Evolutionary conservation across 2,797 vertebrate genomes (phyloP).

Genomic region (Phrynocephalus vlangalii): DNA sequence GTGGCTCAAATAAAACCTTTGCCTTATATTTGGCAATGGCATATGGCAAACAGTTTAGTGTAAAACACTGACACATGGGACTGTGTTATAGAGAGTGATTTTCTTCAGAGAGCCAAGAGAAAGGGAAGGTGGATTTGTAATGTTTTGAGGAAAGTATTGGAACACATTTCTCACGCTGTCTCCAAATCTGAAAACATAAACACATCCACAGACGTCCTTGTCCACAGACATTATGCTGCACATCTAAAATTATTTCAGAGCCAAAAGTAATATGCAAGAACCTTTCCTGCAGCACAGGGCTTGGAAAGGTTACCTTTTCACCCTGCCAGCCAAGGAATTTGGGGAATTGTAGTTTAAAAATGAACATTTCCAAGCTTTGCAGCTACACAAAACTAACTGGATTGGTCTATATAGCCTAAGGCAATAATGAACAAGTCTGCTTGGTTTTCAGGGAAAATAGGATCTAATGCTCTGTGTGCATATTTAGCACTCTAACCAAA

Average conservation of each 20-base stretch:
- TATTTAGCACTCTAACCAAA: not conserved
- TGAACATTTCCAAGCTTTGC: not conserved
- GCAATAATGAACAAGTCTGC: not conserved
- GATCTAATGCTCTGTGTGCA: not conserved
- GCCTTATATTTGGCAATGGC: not conserved
- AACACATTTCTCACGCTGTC: constrained; percentile 16
- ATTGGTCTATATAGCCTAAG: no score
- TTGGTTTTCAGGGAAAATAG: not conserved
- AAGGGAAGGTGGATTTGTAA: not conserved
- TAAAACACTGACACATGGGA: not conserved
- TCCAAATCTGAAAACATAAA: constrained; percentile 32
- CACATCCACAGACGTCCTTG: constrained; percentile 9
- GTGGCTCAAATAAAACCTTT: not conserved
- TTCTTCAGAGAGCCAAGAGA: not conserved
- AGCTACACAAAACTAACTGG: no score
- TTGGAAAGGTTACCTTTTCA: not conserved
- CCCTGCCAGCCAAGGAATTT: no score
- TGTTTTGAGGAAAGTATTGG: not conserved
- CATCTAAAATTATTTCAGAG: not conserved
- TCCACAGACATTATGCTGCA: not conserved
- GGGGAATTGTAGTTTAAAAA: not conserved
- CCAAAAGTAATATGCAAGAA: not conserved
- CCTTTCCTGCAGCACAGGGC: not conserved
- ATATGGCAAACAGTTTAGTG: not conserved
- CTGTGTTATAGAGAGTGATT: not conserved